Evolutionary conservation across 2,888 invertebrate species (phyloP), one percentile per base, ranked within the genome.

Genomic region (Nezara viridula): DNA sequence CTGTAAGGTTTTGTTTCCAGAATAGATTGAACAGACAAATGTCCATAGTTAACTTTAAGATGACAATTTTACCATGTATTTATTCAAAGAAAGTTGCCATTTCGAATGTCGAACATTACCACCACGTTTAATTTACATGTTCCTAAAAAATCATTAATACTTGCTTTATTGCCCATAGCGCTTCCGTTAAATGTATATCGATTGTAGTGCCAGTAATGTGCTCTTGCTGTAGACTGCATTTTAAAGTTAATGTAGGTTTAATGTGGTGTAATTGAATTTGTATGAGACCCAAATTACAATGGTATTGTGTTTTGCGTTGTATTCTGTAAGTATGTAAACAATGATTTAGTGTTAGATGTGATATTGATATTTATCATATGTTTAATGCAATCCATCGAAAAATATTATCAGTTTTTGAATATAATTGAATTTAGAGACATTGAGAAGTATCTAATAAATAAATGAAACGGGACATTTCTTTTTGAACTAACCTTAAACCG

Each of bases 81-180:
- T 27, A 60, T 27, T 60, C 16, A 60, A 60, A 27, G 2, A 55
- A 27, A 60, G 14, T 4, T 10, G 1, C n/a, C 1, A 60, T 27
- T 27, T 2, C 10, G 12, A 14, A 60, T 16, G 27, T 16, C 2
- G 14, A 60, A 2, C 6, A 73, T 14, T 73, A 73, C 19, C 32
- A 6, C 32, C 1, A 32, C 12, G 60, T 27, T 60, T 27, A 60
- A 32, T 60, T 19, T 37, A 37, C 19, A 6, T 73, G 1, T 73
- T 73, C 7, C 32, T 21, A 73, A 19, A 73, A 73, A 73, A 73
- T 6, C 37, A 37, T 73, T 37, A 14, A n/a, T 81, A 81, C 81
- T 81, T 81, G 81, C 81, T 81, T 81, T 81, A 81, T 24, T 16
- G n/a, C 81, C 81, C 24, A 81, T 40, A 2, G 81, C 7, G n/a